These are phyloP conservation scores for Sebastolobus altivelis DNA, from an alignment of 2,797 vertebrate genomes.

Conservation along the genomic window DNA sequence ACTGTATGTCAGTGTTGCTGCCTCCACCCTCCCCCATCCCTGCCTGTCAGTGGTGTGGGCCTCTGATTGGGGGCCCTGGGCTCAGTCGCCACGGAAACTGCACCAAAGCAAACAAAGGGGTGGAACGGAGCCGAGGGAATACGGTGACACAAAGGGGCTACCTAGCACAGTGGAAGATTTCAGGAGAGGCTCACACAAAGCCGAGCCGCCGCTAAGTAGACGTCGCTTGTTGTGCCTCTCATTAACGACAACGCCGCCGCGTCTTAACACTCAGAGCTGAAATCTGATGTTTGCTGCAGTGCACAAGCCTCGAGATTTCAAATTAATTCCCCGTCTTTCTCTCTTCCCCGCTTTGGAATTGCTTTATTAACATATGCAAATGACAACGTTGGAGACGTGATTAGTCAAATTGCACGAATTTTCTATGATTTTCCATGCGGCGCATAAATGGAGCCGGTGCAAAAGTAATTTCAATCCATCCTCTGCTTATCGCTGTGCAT, in stretches of 20 bases:
- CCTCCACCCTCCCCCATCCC: constrained; percentile 32
- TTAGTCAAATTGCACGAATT: constrained; percentile 79
- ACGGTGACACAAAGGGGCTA: constrained; percentile 83
- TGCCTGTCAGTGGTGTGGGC: constrained; percentile 78
- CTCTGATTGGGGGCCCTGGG: constrained; percentile 82
- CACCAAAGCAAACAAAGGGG: constrained; percentile 88
- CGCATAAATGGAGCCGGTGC: constrained; percentile 61
- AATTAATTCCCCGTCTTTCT: constrained; percentile 55
- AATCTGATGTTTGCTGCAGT: constrained; percentile 28
- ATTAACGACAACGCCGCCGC: constrained; percentile 26
- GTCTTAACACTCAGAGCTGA: constrained; percentile 4
- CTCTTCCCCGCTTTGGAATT: constrained; percentile 62
- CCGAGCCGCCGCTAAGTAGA: constrained; percentile 43
- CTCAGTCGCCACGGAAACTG: constrained; percentile 86
- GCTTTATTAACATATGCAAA: constrained; percentile 87
- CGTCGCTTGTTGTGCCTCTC: constrained; percentile 42
- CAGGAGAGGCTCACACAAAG: constrained; percentile 71
- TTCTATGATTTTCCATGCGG: constrained; percentile 72
- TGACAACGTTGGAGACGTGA: constrained; percentile 74
- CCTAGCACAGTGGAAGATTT: constrained; percentile 77
- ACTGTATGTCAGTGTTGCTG: constrained; percentile 40
- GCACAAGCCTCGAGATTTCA: constrained; percentile 31
- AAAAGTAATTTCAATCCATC: constrained; percentile 66
- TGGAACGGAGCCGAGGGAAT: constrained; percentile 82
- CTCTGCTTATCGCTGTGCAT: constrained; percentile 60